Evolutionary conservation across 2,113 vertebrate genomes (phyloP).

Genomic region (Ageneiosus marmoratus): DNA sequence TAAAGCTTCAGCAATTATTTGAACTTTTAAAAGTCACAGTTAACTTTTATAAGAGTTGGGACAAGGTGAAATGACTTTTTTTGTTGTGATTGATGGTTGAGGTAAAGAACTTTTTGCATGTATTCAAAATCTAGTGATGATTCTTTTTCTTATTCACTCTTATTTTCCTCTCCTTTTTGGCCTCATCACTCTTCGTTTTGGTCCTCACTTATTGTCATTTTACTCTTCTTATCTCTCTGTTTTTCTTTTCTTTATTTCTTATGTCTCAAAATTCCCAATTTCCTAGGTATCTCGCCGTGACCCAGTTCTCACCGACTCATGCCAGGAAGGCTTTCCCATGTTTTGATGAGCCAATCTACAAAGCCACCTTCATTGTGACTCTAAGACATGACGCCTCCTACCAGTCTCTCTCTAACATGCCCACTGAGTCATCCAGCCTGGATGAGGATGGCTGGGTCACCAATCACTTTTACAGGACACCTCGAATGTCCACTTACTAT

Average conservation of each 20-base stretch:
- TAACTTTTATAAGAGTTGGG: background rate
- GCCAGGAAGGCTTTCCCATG: slow-evolving; percentile 98
- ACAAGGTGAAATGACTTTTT: slow-evolving; percentile 24
- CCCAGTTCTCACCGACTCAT: slow-evolving; percentile 95
- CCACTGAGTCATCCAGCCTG: slow-evolving; percentile 80
- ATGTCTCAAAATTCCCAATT: background rate
- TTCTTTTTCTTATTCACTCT: slow-evolving; percentile 3
- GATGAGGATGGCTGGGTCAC: slow-evolving; percentile 92
- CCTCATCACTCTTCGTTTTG: background rate
- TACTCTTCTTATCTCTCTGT: background rate
- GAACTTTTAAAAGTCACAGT: background rate
- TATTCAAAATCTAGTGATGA: background rate
- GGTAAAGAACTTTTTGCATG: background rate
- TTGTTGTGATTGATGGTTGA: background rate
- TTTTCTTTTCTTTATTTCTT: background rate
- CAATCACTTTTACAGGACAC: slow-evolving; percentile 77
- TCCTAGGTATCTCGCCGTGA: slow-evolving; percentile 88
- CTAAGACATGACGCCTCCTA: slow-evolving; percentile 90
- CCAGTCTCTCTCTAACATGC: slow-evolving; percentile 96
- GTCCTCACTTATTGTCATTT: background rate
- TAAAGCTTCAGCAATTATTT: background rate
- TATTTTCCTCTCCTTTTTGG: background rate
- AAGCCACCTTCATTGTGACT: slow-evolving; percentile 93
- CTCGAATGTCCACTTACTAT: slow-evolving; percentile 97
- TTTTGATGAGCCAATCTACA: slow-evolving; percentile 97